Percentiles rank a stretch among this genome's conserved stretches.
phyloP scores from a whole-genome alignment of 2,888 invertebrate species.

The Amiota minor region DNA sequence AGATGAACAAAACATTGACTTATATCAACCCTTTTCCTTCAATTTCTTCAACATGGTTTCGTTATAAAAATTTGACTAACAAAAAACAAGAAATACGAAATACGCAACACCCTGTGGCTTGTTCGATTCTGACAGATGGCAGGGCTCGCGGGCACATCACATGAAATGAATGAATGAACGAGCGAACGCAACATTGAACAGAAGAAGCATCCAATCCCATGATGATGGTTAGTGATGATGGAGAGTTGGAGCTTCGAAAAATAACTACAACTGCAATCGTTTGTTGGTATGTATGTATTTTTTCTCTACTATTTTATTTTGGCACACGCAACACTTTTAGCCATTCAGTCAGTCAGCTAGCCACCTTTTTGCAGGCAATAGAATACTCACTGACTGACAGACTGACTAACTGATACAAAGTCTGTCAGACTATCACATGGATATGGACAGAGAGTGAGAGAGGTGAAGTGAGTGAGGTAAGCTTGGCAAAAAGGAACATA shows the following conservation, averaged over 20 bases:
- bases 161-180: constrained; percentile 2
- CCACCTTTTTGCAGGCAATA: constrained; percentile 29
- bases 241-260: background rate
- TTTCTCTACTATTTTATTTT: constrained; percentile 43
- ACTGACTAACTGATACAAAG: constrained; percentile 7
- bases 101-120: constrained; percentile 23
- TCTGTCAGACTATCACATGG: constrained; percentile 8
- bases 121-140: constrained; percentile 68
- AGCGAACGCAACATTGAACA: background rate
- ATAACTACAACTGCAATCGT: constrained; percentile 43
- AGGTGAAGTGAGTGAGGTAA: background rate
- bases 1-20: too few species aligned
- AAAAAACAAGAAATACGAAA: too few species aligned
- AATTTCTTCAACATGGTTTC: too few species aligned
- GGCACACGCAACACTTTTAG: constrained; percentile 58
- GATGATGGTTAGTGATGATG: too few species aligned
- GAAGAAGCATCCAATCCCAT: background rate
- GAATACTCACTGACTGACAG: background rate
- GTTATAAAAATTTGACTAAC: too few species aligned
- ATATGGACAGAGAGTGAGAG: constrained; percentile 1
- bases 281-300: constrained; percentile 34
- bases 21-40: too few species aligned
- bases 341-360: constrained; percentile 13
- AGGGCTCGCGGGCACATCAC: constrained; percentile 50
- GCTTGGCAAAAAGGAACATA: background rate